Evolutionary conservation across 2,888 invertebrate species (phyloP).

Genomic region (Acanthosepion lycidas): DNA sequence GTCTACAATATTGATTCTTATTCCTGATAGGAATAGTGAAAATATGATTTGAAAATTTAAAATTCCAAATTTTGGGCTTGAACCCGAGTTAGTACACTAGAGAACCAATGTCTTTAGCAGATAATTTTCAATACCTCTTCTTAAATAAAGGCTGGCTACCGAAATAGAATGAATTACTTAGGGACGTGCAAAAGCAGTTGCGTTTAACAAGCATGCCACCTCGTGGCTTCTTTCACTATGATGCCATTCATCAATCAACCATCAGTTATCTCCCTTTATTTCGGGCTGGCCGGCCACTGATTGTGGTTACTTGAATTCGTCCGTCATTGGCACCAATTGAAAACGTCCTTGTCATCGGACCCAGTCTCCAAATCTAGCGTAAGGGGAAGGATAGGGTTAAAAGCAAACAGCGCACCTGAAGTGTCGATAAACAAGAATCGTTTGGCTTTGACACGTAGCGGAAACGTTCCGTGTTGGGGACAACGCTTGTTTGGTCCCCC

Average conservation of each 20-base stretch:
- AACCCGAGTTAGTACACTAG: background rate
- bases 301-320: background rate
- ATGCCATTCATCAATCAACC: background rate
- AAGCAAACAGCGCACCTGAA: background rate
- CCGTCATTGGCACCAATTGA: background rate
- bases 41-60: background rate
- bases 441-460: conserved; percentile 33
- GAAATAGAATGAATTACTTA: background rate
- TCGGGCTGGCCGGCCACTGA: background rate
- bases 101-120: background rate
- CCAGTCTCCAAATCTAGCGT: background rate
- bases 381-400: background rate
- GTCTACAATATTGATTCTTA: background rate
- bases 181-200: background rate
- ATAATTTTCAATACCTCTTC: background rate
- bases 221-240: background rate
- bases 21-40: background rate
- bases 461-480: background rate
- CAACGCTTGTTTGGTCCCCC: background rate
- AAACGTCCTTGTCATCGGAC: background rate
- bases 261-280: background rate
- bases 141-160: background rate
- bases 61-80: background rate
- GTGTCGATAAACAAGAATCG: conserved; percentile 20
- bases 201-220: background rate